Percentiles rank a stretch among this genome's conserved stretches.
Evolutionary conservation across 1,140 invertebrate species (phyloP).

Genomic region (Brachionus plicatilis): DNA sequence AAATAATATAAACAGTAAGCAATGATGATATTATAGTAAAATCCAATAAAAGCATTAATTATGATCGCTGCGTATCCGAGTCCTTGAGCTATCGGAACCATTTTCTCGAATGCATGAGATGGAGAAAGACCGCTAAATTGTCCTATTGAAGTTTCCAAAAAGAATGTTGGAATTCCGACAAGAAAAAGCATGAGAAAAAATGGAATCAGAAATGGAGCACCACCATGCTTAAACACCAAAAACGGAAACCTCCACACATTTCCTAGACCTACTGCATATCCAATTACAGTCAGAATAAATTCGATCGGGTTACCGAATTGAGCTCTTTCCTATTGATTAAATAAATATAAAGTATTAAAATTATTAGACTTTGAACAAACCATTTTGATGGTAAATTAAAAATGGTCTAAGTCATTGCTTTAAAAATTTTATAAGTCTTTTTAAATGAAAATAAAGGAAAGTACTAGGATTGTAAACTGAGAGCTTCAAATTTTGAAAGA

Average conservation of each 20-base stretch:
- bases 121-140: slow-evolving; percentile 30
- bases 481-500: background rate
- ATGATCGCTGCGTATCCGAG: slow-evolving; percentile 24
- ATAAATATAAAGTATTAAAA: background rate
- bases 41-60: slow-evolving; percentile 29
- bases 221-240: slow-evolving; percentile 39
- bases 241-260: slow-evolving; percentile 41
- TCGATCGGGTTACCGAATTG: slow-evolving; percentile 45
- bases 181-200: slow-evolving; percentile 23
- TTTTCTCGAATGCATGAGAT: background rate
- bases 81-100: slow-evolving; percentile 19
- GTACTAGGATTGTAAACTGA: background rate
- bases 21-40: slow-evolving; percentile 42
- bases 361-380: background rate
- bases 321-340: slow-evolving; percentile 41
- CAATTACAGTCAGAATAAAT: slow-evolving; percentile 46
- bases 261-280: slow-evolving; percentile 45
- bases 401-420: background rate
- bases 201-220: slow-evolving; percentile 17
- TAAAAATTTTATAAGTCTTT: background rate
- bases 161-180: slow-evolving; percentile 32
- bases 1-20: slow-evolving; percentile 41
- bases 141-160: slow-evolving; percentile 37
- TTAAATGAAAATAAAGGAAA: background rate
- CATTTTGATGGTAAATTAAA: background rate